Percentiles rank a stretch among this genome's conserved stretches.
Evolutionary conservation across 92 coral and sea anemone species (phyloP).

Genomic region (Heliopora coerulea): DNA sequence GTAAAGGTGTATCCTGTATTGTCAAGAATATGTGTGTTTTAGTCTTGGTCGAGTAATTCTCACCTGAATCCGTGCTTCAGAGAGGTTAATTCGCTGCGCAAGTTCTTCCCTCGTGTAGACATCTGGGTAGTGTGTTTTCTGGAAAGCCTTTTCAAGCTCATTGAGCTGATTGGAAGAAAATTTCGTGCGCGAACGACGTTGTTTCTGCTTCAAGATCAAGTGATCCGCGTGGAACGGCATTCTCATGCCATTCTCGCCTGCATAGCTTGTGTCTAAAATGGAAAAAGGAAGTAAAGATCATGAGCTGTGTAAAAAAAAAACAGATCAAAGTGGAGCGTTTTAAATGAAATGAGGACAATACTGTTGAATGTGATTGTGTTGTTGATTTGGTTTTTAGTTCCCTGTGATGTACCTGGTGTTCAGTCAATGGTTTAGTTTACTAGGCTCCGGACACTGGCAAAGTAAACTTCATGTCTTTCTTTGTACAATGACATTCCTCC

Average conservation of each 20-base stretch:
- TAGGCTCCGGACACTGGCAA: too few species aligned
- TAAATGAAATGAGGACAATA: too few species aligned
- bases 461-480: too few species aligned
- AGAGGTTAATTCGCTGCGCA: slow-evolving; percentile 85
- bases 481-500: too few species aligned
- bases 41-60: too few species aligned
- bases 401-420: too few species aligned
- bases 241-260: slow-evolving; percentile 3
- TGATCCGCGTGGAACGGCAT: slow-evolving; percentile 35
- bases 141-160: slow-evolving; percentile 92
- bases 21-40: too few species aligned
- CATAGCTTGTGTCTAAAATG: slow-evolving; percentile 27
- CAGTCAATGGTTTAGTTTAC: too few species aligned
- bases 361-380: too few species aligned
- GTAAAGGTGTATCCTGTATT: too few species aligned
- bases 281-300: neutral
- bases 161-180: slow-evolving; percentile 82
- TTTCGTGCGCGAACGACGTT: slow-evolving; percentile 90
- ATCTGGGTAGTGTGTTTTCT: slow-evolving; percentile 96
- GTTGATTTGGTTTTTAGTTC: too few species aligned
- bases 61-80: slow-evolving; percentile 99
- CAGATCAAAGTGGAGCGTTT: too few species aligned
- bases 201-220: slow-evolving; percentile 75
- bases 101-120: slow-evolving; percentile 96
- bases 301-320: neutral